A percentile compares a stretch with the other conserved stretches of the same genome.
These are phyloP conservation scores for Micromesistius poutassou DNA, from an alignment of 2,797 vertebrate species.

Conservation along the genomic window DNA sequence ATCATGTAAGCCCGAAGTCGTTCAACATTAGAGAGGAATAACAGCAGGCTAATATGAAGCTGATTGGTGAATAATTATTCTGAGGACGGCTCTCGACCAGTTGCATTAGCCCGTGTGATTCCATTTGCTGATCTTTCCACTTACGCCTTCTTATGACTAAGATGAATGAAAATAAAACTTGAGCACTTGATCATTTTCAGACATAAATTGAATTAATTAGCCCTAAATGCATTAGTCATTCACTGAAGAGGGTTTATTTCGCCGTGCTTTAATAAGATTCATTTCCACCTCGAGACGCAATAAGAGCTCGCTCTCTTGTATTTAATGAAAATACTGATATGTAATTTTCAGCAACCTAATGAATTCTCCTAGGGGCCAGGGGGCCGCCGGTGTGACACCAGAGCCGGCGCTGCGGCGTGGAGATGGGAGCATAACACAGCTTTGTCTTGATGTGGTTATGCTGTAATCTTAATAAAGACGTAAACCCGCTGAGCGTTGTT, in stretches of 20 bases:
- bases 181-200: conserved; percentile 57
- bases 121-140: neutral
- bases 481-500: neutral
- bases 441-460: conserved; percentile 2
- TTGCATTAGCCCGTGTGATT: neutral
- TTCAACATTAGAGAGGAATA: conserved; percentile 34
- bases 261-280: neutral
- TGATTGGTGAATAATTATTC: conserved; percentile 68
- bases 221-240: conserved; percentile 11
- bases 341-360: neutral
- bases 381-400: neutral
- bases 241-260: conserved; percentile 16
- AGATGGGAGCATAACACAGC: neutral
- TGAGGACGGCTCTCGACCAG: conserved; percentile 34
- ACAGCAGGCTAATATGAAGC: conserved; percentile 55
- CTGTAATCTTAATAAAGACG: neutral
- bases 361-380: neutral
- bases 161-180: conserved; percentile 64
- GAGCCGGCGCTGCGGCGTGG: neutral
- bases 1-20: conserved; percentile 17
- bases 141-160: conserved; percentile 46
- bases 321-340: neutral
- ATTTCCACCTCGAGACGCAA: neutral
- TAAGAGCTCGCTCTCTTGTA: neutral
- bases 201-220: conserved; percentile 55